These are phyloP conservation scores for Hirtodrosophila confusa DNA, from an alignment of 2,888 invertebrate genomes.

Conservation along the genomic window DNA sequence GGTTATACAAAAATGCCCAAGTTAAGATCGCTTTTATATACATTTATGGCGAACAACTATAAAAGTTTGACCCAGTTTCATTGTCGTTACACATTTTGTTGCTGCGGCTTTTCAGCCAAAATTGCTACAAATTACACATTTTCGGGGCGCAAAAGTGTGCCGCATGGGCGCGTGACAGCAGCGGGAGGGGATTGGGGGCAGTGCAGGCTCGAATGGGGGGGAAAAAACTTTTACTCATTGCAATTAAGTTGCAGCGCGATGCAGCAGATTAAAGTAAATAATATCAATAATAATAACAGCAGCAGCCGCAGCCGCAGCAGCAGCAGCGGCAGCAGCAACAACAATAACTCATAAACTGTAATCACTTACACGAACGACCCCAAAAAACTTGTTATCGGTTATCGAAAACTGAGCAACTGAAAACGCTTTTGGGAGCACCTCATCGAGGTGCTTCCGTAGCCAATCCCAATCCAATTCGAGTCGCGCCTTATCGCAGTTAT, in stretches of 20 bases:
- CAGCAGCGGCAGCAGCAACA: slow-evolving; percentile 21
- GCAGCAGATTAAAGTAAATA: slow-evolving; percentile 79
- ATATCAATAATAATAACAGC: slow-evolving; percentile 66
- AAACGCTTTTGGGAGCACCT: not conserved
- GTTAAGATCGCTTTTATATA: slow-evolving; percentile 44
- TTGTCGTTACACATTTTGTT: slow-evolving; percentile 28
- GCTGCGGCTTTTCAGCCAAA: slow-evolving; percentile 49
- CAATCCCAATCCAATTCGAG: slow-evolving; percentile 55
- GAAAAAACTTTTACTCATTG: slow-evolving; percentile 61
- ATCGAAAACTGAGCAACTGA: slow-evolving; percentile 43
- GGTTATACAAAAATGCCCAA: not conserved
- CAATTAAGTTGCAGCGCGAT: slow-evolving; percentile 74
- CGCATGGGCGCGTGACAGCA: slow-evolving; percentile 59
- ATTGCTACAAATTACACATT: slow-evolving; percentile 78
- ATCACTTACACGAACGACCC: slow-evolving; percentile 61
- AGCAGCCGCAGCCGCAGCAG: slow-evolving; percentile 16
- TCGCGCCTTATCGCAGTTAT: slow-evolving; percentile 71
- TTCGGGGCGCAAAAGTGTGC: slow-evolving; percentile 77
- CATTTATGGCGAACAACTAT: slow-evolving; percentile 72
- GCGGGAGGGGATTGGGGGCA: not conserved
- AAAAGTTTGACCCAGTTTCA: slow-evolving; percentile 75
- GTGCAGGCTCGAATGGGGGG: not conserved
- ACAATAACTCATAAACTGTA: slow-evolving; percentile 76
- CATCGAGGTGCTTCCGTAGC: slow-evolving; percentile 3
- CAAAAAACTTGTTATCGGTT: slow-evolving; percentile 69